phyloP scores from a whole-genome alignment of 1,140 invertebrate species.

The Cherax destructor region DNA sequence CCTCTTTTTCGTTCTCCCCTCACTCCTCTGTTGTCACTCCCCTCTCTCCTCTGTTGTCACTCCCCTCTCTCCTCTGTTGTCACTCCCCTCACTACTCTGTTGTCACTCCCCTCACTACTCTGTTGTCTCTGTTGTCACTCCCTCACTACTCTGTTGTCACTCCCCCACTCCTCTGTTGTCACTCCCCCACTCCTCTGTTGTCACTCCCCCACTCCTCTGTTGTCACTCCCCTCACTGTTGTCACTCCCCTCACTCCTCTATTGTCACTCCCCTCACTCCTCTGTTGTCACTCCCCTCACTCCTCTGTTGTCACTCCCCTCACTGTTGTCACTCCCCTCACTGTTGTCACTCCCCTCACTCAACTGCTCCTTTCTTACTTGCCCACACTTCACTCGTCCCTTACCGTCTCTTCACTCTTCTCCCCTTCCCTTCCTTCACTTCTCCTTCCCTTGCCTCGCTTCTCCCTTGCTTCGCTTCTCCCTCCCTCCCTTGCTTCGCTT shows the following conservation, averaged over 20 bases:
- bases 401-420: not conserved
- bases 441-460: not conserved
- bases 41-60: no score
- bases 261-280: not conserved
- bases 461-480: not conserved
- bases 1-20: no score
- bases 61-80: no score
- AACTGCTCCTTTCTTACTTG: not conserved
- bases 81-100: no score
- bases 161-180: not conserved
- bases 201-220: not conserved
- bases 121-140: not conserved
- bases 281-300: not conserved
- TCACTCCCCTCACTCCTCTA: not conserved
- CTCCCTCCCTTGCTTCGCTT: no score
- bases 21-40: no score
- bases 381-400: not conserved
- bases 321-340: not conserved
- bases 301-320: not conserved
- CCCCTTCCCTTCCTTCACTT: not conserved
- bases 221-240: no score
- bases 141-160: not conserved
- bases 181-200: not conserved
- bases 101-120: no score
- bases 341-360: slow-evolving; percentile 7